phyloP scores from a whole-genome alignment of 92 coral and sea anemone species.

The Ricordea florida region DNA sequence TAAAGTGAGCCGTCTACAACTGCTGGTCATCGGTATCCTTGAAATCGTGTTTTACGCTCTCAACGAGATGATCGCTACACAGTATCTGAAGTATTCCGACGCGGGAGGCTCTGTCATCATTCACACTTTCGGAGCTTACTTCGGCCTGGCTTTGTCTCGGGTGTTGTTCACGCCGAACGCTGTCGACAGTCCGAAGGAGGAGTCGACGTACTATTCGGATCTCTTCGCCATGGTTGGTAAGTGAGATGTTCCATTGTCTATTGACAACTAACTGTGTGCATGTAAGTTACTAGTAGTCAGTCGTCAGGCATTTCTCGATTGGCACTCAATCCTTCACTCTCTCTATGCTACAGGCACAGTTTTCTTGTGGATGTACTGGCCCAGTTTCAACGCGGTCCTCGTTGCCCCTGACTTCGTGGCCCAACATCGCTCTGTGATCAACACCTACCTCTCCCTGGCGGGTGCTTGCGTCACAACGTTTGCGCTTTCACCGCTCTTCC shows the following conservation, averaged over 20 bases:
- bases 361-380: constrained; percentile 99
- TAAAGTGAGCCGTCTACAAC: constrained; percentile 73
- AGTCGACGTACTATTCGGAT: constrained; percentile 64
- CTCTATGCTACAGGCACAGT: constrained; percentile 80
- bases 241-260: too few relatives aligned
- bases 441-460: constrained; percentile 84
- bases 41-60: constrained; percentile 60
- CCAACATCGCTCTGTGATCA: constrained; percentile 93
- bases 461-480: constrained; percentile 81
- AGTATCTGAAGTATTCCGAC: constrained; percentile 64
- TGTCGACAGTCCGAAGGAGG: constrained; percentile 52
- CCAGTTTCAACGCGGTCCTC: constrained; percentile 92
- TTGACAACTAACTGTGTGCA: too few relatives aligned
- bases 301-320: too few relatives aligned
- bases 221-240: constrained; percentile 76
- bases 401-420: constrained; percentile 85
- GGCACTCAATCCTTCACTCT: too few relatives aligned
- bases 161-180: constrained; percentile 23
- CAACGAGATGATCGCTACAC: constrained; percentile 57
- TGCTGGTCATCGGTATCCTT: constrained; percentile 61
- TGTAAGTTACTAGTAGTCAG: too few relatives aligned
- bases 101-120: constrained; percentile 73
- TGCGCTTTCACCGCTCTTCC: constrained; percentile 68
- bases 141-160: constrained; percentile 66
- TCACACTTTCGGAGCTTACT: constrained; percentile 73